Base-by-base conservation (phyloP, 2,888 invertebrate species). In the Tethea ocularis region DNA sequence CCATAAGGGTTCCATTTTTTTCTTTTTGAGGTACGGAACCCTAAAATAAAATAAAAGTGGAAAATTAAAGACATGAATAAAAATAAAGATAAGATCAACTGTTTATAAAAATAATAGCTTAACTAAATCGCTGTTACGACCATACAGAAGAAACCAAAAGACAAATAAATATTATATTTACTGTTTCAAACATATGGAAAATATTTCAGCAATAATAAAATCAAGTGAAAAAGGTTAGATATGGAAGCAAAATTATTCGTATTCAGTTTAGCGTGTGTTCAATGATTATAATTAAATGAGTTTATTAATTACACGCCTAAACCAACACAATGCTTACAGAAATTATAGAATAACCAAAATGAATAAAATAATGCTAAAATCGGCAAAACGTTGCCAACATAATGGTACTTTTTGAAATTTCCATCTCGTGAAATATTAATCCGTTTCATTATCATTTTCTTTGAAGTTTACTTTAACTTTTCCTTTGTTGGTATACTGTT, bases 371-470 rank as follows among this genome's bases (percentile, higher is more conserved):
- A 53, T 53, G 38, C 5, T n/a, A 5, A 38, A 53, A 17, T 17
- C 53, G 53, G 20, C 11, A 10, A 8, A 53, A 53, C 7, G 29
- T 29, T 20, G 22, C 26, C 29, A 17, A 53, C 26, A 53, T 24
- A 17, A 29, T 23, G 5, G 7, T 24, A 29, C 53, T 29, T n/a
- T 53, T 53, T 0, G 10, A 38, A 53, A 53, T 53, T 26, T 53
- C 26, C 52, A 26, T 26, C 26, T 52, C 29, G 52, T 38, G n/a
- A 38, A 38, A 38, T 38, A n/a, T 17, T 29, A 29, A 53, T 29
- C 52, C 17, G 29, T 29, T 53, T 53, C 26, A 53, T 53, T 53
- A 17, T 20, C 8, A 53, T 53, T 53, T 53, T 53, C 53, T 53
- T 53, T 53, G 52, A 53, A 53, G 29, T 26, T 52, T 4, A 29